These are phyloP conservation scores for Thecocarcelia acutangulata DNA, from an alignment of 2,888 invertebrate genomes.

Conservation along the genomic window DNA sequence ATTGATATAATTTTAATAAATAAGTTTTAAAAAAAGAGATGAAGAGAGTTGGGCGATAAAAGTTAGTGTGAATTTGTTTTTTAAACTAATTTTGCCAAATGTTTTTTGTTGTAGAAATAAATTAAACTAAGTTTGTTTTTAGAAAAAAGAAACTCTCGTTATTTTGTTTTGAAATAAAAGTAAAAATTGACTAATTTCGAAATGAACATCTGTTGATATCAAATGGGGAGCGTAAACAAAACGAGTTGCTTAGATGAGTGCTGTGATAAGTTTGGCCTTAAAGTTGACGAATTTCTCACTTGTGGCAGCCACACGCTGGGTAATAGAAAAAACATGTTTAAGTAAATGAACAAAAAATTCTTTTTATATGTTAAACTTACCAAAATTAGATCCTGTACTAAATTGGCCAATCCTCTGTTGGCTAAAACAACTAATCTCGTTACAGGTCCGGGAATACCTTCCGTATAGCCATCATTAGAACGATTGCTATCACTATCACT, in stretches of 20 bases:
- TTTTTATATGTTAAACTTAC: conserved; percentile 82
- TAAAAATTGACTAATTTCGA: conserved; percentile 65
- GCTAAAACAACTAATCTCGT: conserved; percentile 93
- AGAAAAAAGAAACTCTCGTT: conserved; percentile 46
- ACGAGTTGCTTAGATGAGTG: conserved; percentile 87
- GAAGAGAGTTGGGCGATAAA: conserved; percentile 20
- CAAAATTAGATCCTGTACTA: conserved; percentile 93
- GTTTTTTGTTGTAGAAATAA: conserved; percentile 50
- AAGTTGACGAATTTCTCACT: conserved; percentile 96
- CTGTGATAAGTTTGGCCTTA: conserved; percentile 94
- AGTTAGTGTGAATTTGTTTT: conserved; percentile 26
- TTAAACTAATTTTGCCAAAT: conserved; percentile 34
- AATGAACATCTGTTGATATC: conserved; percentile 55
- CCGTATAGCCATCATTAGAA: conserved; percentile 85
- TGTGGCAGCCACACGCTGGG: conserved; percentile 90
- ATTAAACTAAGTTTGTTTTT: conserved; percentile 72
- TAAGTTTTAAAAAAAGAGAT: conserved; percentile 52
- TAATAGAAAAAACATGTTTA: not conserved
- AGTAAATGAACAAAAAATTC: not conserved
- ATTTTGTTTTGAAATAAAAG: conserved; percentile 34
- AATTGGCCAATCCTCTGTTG: conserved; percentile 92
- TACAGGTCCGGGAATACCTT: conserved; percentile 93
- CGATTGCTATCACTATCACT: conserved; percentile 83
- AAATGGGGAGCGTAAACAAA: conserved; percentile 5
- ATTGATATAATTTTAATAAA: conserved; percentile 55